Percentiles rank a stretch among this genome's conserved stretches.
phyloP scores from a whole-genome alignment of 2,113 vertebrate genomes.

The Brachionichthys hirsutus region DNA sequence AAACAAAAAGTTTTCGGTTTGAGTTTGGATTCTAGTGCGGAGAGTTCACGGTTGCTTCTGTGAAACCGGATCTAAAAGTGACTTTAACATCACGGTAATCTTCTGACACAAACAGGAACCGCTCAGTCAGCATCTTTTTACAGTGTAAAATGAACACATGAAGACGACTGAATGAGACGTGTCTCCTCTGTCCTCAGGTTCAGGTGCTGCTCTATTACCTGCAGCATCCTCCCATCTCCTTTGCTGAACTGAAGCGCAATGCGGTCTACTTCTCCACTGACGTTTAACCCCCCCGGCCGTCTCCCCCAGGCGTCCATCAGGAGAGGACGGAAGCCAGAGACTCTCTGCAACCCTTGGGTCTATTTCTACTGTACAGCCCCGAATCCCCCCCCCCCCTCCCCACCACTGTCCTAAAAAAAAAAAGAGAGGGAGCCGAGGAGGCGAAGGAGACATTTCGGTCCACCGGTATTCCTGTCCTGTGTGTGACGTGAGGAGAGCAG shows the following conservation, averaged over 20 bases:
- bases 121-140: too few relatives aligned
- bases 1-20: too few relatives aligned
- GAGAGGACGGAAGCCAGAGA: constrained; percentile 46
- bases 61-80: too few relatives aligned
- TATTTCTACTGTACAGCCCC: constrained; percentile 66
- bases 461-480: constrained; percentile 39
- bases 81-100: too few relatives aligned
- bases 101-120: too few relatives aligned
- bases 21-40: too few relatives aligned
- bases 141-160: too few relatives aligned
- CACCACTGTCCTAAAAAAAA: constrained; percentile 3
- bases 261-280: constrained; percentile 98
- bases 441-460: constrained; percentile 28
- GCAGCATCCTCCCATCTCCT: constrained; percentile 94
- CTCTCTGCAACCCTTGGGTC: constrained; percentile 20
- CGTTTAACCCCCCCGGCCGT: constrained; percentile 77
- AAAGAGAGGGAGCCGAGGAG: constrained; percentile 32
- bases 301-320: constrained; percentile 34
- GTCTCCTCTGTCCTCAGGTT: constrained; percentile 78
- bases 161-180: too few relatives aligned
- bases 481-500: constrained; percentile 42
- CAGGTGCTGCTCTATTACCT: constrained; percentile 98
- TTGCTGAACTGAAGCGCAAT: constrained; percentile 94
- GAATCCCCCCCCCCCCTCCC: not conserved
- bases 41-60: too few relatives aligned